Conservation (phyloP, 2,797 vertebrate genomes). For the Platyrinchus mystaceus region DNA sequence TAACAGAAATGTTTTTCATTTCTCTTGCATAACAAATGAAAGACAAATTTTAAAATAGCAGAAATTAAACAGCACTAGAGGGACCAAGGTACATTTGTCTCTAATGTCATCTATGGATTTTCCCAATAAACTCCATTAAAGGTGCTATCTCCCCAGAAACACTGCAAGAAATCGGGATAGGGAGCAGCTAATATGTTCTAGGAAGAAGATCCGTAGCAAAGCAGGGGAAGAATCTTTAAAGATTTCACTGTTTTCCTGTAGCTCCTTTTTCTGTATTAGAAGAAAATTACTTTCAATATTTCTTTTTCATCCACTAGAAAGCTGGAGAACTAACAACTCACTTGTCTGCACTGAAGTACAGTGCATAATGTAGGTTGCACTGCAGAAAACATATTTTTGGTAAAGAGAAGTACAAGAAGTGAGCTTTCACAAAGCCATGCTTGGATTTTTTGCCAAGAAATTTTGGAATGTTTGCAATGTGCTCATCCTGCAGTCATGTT, state of each 20-base stretch:
- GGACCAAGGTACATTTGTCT: not conserved
- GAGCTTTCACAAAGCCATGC: not conserved
- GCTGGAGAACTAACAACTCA: not conserved
- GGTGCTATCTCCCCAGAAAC: not conserved
- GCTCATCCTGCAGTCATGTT: not conserved
- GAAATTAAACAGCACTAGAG: not conserved
- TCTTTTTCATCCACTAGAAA: not conserved
- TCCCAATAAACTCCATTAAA: not conserved
- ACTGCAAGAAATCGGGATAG: not conserved
- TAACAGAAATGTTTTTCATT: not conserved
- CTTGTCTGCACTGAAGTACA: not conserved
- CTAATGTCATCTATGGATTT: not conserved
- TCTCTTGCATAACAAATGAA: not conserved
- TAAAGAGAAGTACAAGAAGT: not conserved
- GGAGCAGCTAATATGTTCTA: not conserved
- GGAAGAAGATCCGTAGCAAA: not conserved
- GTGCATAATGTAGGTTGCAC: not conserved
- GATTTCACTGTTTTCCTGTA: not conserved
- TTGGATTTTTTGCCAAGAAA: not conserved
- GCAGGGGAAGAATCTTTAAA: not conserved
- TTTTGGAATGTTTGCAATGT: not conserved
- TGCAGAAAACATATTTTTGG: not conserved
- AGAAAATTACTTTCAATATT: not conserved
- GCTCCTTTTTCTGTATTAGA: not conserved
- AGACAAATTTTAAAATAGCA: not conserved